Evolutionary conservation across 2,113 vertebrate species (phyloP), one percentile per base, ranked within the genome.

Genomic region (Prinia subflava): DNA sequence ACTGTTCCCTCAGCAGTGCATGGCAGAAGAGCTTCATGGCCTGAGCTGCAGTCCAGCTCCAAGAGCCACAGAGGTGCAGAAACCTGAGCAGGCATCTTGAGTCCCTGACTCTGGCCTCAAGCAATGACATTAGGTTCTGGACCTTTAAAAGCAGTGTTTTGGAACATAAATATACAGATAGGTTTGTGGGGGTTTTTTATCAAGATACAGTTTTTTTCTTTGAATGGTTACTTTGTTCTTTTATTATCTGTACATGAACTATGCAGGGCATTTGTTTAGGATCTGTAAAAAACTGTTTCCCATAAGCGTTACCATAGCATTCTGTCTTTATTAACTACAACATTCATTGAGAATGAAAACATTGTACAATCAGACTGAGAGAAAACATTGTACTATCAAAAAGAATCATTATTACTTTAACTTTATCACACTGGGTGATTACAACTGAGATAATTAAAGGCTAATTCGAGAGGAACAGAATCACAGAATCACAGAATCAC

Each of bases 251-350:
- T 87, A 83, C 75, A 71, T 82, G 86, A 96, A 90, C 87, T 94
- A 95, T 85, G 89, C 47, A 10, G 89, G 91, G 91, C 59, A 83
- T 94, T 96, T 93, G 67, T 95, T 91, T 82, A 88, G 69, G 76
- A 95, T 79, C 77, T 71, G 52, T 83, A 95, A 90, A 97, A 97
- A 96, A 96, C 91, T 97, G 87, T 94, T 97, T 95, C 94, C 93
- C 89, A 96, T 96, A 95, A 97, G 80, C 84, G 95, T 62, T 62
- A 35, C 59, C 37, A 62, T 62, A 92, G 85, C 92, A 91, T 87
- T 89, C 67, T 80, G 31, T 84, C 90, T 84, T 95, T 94, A 95
- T 92, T 91, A 95, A 89, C 94, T 90, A 94, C 67, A 95, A 93
- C 78, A 80, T 88, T 92, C 81, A 87, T 41, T 91, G 39, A 94